Evolutionary conservation across 2,888 invertebrate genomes (phyloP), one percentile per base, ranked within the genome.

Genomic region (Malacosoma neustria): DNA sequence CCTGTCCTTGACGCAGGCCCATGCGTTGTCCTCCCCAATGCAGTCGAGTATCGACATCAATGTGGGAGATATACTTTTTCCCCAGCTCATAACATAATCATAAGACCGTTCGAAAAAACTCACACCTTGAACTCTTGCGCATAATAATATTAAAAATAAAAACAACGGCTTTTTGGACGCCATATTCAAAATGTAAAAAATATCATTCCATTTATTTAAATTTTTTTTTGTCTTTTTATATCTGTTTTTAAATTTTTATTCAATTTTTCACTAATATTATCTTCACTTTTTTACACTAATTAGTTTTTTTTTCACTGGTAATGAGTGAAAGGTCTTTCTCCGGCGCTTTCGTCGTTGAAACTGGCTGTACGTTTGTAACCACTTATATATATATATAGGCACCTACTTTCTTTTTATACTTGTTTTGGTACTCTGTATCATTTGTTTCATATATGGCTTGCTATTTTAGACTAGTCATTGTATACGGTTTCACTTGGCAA

Each of bases 11-110:
- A 88, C 87, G 72, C 89, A 89, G 5, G 58, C 57, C 88, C 88
- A 88, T 5, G 85, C 76, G 29, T 88, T 73, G 0, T 73, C 61
- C 6, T 81, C 71, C 1, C 77, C 69, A 29, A 89, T 74, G 61
- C 89, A 89, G 43, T 88, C 75, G 38, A 87, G 59, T 35, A 89
- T 57, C 2, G 87, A 77, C 68, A 88, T 63, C 34, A 89, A 79
- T 62, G 84, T 87, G 1, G 89, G 88, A 22, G 80, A 80, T 30
- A 82, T 51, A 56, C 52, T 76, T 38, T 74, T 80, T 0, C 82
- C 79, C 3, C 79, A 56, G 59, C 57, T 79, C 50, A 76, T 55
- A 5, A 84, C 67, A 65, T 80, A 82, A 13, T 79, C 76, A 37
- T 80, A 84, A 0, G 81, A 75, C 1, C 59, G 58, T 12, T 82